Conservation (phyloP, 1,140 invertebrate genomes). For the Pachyrhynchus sulphureomaculatus region DNA sequence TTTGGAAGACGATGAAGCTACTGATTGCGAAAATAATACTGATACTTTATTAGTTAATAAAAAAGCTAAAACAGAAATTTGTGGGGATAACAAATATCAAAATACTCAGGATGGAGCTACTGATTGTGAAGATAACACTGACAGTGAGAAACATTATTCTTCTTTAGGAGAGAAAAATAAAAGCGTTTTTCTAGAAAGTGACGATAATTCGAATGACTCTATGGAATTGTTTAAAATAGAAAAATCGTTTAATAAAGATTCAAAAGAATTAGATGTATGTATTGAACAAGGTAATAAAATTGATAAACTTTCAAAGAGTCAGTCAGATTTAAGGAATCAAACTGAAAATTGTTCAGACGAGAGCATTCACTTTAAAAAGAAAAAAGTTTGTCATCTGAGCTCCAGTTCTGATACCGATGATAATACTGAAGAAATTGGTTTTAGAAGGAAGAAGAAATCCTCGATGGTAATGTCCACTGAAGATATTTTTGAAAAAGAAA, state of each 20-base stretch:
- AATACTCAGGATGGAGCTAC: conserved; percentile 1
- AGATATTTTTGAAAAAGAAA: conserved; percentile 10
- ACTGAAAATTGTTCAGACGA: neutral
- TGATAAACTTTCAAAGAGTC: neutral
- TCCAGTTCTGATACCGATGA: conserved; percentile 9
- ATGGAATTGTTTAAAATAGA: neutral
- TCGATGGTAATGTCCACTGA: conserved; percentile 5
- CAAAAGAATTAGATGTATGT: neutral
- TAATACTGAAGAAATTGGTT: neutral
- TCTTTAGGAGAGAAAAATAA: no score
- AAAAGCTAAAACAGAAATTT: no score
- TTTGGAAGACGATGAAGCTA: conserved; percentile 4
- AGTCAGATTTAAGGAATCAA: neutral
- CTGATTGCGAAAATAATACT: conserved; percentile 1
- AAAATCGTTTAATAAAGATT: neutral
- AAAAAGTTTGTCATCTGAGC: neutral
- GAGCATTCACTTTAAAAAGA: conserved; percentile 3
- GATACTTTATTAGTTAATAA: no score
- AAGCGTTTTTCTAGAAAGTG: conserved; percentile 2
- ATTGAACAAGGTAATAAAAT: neutral
- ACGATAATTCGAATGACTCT: conserved; percentile 5
- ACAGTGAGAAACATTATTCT: no score
- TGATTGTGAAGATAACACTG: neutral
- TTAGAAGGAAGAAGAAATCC: conserved; percentile 11
- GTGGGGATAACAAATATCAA: no score